Conservation (phyloP, 2,113 vertebrate genomes). For the Sylvia atricapilla region DNA sequence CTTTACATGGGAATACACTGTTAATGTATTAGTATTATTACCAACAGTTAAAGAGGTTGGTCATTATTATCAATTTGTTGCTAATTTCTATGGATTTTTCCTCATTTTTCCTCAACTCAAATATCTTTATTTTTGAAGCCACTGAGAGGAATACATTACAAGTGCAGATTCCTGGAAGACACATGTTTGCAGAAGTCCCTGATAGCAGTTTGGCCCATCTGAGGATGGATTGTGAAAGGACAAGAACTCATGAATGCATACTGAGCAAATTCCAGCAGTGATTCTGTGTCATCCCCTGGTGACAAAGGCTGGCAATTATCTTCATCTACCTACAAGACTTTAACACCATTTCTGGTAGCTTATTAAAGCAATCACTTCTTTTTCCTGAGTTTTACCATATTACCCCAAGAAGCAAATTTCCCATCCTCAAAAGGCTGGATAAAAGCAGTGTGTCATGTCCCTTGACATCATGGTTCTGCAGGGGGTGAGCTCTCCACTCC, state of each 20-base stretch:
- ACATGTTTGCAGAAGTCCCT: not conserved
- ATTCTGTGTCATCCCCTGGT: not conserved
- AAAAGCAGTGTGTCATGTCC: not conserved
- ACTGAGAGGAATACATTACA: not conserved
- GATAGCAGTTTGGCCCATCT: not conserved
- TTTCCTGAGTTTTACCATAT: not conserved
- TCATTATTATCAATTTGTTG: not conserved
- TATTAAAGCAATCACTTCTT: not conserved
- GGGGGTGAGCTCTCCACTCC: accelerated
- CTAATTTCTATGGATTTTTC: not conserved
- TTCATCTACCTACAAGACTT: not conserved
- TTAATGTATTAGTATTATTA: not conserved
- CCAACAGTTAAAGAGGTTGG: not conserved
- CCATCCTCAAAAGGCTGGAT: not conserved
- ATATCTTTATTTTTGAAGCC: not conserved
- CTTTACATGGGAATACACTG: not conserved
- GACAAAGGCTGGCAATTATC: not conserved
- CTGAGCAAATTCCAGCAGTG: not conserved
- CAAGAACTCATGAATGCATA: constrained; percentile 12
- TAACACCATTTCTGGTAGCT: not conserved
- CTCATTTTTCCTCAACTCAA: not conserved
- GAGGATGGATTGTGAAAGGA: not conserved
- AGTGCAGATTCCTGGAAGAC: not conserved
- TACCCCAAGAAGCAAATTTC: not conserved
- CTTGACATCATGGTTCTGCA: not conserved